Evolutionary conservation across 2,113 vertebrate species (phyloP), one percentile per base, ranked within the genome.

Genomic region (Sander vitreus): DNA sequence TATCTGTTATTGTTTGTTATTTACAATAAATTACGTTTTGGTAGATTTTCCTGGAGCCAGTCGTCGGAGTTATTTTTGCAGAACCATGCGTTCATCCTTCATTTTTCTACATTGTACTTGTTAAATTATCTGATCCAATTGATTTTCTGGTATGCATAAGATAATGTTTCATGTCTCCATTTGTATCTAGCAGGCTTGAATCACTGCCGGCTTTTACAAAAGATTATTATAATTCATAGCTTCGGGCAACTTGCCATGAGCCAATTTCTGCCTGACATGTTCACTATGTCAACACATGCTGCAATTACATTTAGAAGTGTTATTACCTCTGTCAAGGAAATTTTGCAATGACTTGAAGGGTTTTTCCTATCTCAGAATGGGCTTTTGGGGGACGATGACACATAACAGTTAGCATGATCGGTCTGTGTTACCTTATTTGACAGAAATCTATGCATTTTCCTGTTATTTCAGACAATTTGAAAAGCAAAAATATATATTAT

Each of bases 111-210:
- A 25, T 21, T 53, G 13, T 16, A 15, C 21, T 51, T 43, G 48
- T 55, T 15, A 54, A 53, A 77, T 66, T 27, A 47, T 43, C 16
- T 36, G 7, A 6, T 60, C 27, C 50, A 69, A 11, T 19, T 70
- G 62, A 60, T 63, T 79, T 74, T 23, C 30, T 64, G 11, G 18
- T 25, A 47, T 63, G 14, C 21, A 57, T 33, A 12, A 33, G 19
- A 55, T 25, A 82, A 23, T 63, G 65, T 55, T 6, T 70, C 45
- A 39, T 54, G 27, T 10, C 30, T 54, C 30, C 9, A 51, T 80
- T 74, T 64, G 18, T 45, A 65, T 53, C 47, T 55, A 48, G 25
- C 19, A 13, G 33, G 30, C 74, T 64, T 39, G 27, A 70, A 50
- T 58, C n/a, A 50, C 4, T 21, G 4, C 11, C 0, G 1, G 43